Evolutionary conservation across 1,140 invertebrate species (phyloP), one percentile per base, ranked within the genome.

Genomic region (Drosophila mayri): DNA sequence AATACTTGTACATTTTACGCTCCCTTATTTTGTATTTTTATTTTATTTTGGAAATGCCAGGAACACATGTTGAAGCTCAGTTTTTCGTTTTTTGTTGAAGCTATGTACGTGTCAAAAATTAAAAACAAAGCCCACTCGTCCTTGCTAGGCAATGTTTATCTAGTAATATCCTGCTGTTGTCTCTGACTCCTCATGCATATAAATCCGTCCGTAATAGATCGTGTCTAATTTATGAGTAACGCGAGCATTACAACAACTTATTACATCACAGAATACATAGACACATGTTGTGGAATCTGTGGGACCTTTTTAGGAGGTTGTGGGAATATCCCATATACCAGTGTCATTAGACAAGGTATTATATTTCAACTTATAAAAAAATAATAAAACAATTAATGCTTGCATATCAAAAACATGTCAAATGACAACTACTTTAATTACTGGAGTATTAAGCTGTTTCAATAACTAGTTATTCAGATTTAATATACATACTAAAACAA

Each of bases 81-180:
- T 1, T 32, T 32, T 7, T 50, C 2, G 2, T 30, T 82, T 32
- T 35, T 11, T 12, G 35, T 46, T 60, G 54, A 59, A 32, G 66
- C 67, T 79, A 90, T 86, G 86, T 90, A 90, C 85, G 86, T 90
- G 85, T 90, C 85, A 90, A 85, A 88, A 90, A 90, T 90, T 85
- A 85, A 90, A 81, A 90, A 76, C 59, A 54, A 63, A 41, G 55
- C 59, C 50, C 35, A 41, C 67, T 41, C 66, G 40, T 38, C 64
- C 35, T 43, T 60, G n/a, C 43, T 16, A 30, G 30, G 22, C 40
- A 41, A 12, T 52, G 32, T 68, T 77, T 68, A 76, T 76, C 73
- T 76, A 76, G 73, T 49, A 61, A 67, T 76, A 46, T 47, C 47
- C 46, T 37, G 16, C 52, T 75, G 22, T 67, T 54, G 74, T 67